Evolutionary conservation across 2,113 vertebrate species (phyloP).

Genomic region (Salvelinus namaycush): DNA sequence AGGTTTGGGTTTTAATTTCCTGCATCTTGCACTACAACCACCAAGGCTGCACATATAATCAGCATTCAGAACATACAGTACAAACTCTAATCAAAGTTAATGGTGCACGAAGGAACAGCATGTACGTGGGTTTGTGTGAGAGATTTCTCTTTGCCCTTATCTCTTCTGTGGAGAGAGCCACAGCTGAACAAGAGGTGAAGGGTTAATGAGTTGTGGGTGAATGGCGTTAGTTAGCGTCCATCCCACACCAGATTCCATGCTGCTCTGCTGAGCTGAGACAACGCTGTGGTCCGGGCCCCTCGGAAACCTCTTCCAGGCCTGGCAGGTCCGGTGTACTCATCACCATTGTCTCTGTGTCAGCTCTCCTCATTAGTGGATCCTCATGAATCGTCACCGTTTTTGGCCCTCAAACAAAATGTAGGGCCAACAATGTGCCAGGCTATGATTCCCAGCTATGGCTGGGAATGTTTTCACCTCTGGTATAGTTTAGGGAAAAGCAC

Average conservation of each 20-base stretch:
- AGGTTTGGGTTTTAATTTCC: background rate
- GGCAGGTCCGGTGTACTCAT: constrained; percentile 31
- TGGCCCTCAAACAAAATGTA: too few species aligned
- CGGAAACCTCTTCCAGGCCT: constrained; percentile 12
- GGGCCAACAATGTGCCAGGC: too few species aligned
- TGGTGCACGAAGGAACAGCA: too few species aligned
- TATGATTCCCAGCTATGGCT: too few species aligned
- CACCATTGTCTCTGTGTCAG: constrained; percentile 37
- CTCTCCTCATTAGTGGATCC: constrained; percentile 58
- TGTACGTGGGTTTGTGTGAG: background rate
- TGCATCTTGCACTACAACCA: background rate
- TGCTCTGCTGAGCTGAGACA: constrained; percentile 16
- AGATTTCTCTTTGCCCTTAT: background rate
- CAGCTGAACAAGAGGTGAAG: constrained; percentile 14
- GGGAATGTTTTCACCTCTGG: too few species aligned
- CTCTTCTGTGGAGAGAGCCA: background rate
- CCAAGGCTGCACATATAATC: too few species aligned
- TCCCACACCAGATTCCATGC: background rate
- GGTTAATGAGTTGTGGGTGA: constrained; percentile 54
- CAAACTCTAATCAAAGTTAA: too few species aligned
- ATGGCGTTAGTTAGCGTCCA: background rate
- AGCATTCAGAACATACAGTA: too few species aligned
- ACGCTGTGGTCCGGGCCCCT: background rate
- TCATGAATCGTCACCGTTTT: constrained; percentile 36
- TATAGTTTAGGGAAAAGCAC: too few species aligned